Evolutionary conservation across 2,113 vertebrate genomes (phyloP).

Genomic region (Craseonycteris thonglongyai): DNA sequence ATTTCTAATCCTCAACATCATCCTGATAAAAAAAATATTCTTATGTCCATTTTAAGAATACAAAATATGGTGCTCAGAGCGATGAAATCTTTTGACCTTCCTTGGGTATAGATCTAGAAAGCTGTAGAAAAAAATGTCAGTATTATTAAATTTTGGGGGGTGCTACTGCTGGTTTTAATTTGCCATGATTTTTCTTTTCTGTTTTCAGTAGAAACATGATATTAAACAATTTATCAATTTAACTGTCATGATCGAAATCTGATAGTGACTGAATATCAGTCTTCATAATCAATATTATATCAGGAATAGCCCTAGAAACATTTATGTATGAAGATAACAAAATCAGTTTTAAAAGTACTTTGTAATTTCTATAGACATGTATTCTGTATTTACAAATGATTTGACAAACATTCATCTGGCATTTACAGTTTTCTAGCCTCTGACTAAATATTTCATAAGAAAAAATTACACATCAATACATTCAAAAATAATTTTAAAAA

Average conservation of each 20-base stretch:
- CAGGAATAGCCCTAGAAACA: background rate
- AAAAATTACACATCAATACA: background rate
- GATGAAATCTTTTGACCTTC: background rate
- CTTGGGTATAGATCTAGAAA: background rate
- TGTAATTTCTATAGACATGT: background rate
- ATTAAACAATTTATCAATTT: background rate
- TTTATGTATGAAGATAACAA: background rate
- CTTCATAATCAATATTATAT: background rate
- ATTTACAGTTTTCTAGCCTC: background rate
- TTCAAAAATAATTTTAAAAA: too few relatives aligned
- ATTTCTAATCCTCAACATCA: background rate
- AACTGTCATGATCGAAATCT: background rate
- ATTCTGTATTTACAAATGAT: background rate
- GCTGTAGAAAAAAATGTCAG: background rate
- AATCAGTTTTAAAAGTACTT: background rate
- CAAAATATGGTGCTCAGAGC: background rate
- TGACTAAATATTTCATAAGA: background rate
- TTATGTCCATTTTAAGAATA: background rate
- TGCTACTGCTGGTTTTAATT: background rate
- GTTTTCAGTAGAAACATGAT: background rate
- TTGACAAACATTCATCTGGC: background rate
- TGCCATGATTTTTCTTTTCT: background rate
- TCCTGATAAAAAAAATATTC: background rate
- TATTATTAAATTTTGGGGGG: background rate
- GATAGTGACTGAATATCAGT: background rate